Conservation (phyloP, 2,888 invertebrate genomes). For the Yponomeuta evonymella region DNA sequence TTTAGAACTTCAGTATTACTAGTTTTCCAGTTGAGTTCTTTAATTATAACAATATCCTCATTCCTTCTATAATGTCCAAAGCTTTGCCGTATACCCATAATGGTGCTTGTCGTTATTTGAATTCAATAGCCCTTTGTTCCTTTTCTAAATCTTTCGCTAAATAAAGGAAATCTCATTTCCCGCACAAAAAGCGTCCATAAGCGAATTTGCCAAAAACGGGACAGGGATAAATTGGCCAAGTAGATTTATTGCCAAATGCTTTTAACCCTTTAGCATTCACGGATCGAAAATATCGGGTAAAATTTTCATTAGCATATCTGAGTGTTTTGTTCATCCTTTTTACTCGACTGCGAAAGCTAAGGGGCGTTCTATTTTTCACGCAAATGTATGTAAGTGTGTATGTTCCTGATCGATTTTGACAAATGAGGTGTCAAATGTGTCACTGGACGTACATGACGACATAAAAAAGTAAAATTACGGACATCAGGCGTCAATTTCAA, state of each 20-base stretch:
- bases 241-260: conserved; percentile 71
- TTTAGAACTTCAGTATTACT: too few relatives aligned
- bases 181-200: conserved; percentile 53
- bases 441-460: too few relatives aligned
- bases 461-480: too few relatives aligned
- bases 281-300: conserved; percentile 36
- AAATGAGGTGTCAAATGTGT: too few relatives aligned
- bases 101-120: conserved; percentile 46
- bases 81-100: conserved; percentile 31
- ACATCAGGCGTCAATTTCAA: too few relatives aligned
- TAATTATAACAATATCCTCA: conserved; percentile 32
- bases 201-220: conserved; percentile 49
- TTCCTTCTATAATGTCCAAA: conserved; percentile 9
- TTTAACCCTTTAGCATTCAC: conserved; percentile 56
- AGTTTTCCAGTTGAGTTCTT: neutral
- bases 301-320: conserved; percentile 42
- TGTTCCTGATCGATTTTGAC: too few relatives aligned
- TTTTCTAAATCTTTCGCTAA: conserved; percentile 37
- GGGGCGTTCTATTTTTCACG: too few relatives aligned
- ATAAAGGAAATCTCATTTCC: conserved; percentile 53
- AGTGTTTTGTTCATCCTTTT: neutral
- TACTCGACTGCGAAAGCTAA: too few relatives aligned
- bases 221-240: conserved; percentile 64
- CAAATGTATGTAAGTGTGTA: too few relatives aligned
- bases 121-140: conserved; percentile 58